Evolutionary conservation across 2,797 vertebrate species (phyloP).

Genomic region (Tapera naevia): DNA sequence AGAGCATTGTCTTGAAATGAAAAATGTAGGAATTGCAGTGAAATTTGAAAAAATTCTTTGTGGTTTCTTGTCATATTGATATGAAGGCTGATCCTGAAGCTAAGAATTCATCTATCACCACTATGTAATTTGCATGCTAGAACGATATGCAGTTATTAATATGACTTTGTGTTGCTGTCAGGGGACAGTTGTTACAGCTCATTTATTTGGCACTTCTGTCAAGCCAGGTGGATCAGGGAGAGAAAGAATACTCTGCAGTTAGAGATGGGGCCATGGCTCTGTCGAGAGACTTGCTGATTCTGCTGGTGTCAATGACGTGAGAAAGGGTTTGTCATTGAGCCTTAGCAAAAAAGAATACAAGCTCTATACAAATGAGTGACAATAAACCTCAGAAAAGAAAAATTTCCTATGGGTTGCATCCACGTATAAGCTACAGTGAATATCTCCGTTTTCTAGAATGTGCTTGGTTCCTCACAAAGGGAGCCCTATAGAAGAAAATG

Average conservation of each 20-base stretch:
- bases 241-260: not conserved
- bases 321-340: not conserved
- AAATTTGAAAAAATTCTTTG: not conserved
- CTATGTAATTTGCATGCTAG: fast-evolving
- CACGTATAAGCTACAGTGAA: not conserved
- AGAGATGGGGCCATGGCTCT: not conserved
- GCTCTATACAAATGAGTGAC: fast-evolving
- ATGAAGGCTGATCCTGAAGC: not conserved
- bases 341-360: not conserved
- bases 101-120: not conserved
- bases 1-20: not conserved
- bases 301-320: not conserved
- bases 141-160: fast-evolving
- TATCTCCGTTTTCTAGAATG: not conserved
- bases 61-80: not conserved
- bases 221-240: not conserved
- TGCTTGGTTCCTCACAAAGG: not conserved
- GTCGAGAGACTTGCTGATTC: not conserved
- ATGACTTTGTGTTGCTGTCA: fast-evolving
- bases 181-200: fast-evolving
- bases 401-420: not conserved
- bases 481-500: not conserved
- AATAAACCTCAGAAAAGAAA: not conserved
- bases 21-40: not conserved
- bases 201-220: not conserved